phyloP scores from a whole-genome alignment of 2,113 vertebrate genomes.

The Anhinga anhinga region DNA sequence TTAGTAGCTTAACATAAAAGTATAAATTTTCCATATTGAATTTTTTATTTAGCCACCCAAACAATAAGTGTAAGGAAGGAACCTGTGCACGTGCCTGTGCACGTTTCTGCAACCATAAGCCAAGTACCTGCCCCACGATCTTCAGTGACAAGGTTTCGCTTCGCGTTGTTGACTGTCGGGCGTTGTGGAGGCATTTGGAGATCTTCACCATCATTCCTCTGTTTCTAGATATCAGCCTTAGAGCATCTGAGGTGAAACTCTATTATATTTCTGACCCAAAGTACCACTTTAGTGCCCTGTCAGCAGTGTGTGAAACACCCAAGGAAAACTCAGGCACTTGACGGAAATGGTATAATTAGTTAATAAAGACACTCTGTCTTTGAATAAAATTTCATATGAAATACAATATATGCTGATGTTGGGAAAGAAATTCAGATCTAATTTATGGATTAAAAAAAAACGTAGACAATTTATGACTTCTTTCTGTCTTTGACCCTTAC shows the following conservation, averaged over 20 bases:
- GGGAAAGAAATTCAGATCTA: not conserved
- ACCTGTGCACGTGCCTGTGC: not conserved
- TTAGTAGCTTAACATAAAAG: not conserved
- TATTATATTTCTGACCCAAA: not conserved
- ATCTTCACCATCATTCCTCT: not conserved
- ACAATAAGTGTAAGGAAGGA: not conserved
- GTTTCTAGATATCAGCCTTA: not conserved
- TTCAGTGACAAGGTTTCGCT: not conserved
- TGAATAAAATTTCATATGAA: not conserved
- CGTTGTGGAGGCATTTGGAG: not conserved
- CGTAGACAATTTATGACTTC: not conserved
- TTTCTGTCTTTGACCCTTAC: not conserved
- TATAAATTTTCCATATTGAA: not conserved
- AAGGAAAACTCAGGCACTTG: not conserved
- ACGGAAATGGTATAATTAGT: not conserved
- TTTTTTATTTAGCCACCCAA: not conserved
- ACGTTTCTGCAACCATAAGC: not conserved
- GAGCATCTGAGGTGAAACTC: not conserved
- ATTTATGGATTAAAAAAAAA: not conserved
- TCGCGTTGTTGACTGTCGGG: not conserved
- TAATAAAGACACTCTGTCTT: not conserved
- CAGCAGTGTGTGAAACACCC: not conserved
- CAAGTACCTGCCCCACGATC: not conserved
- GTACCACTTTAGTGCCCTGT: not conserved
- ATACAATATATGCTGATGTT: not conserved